phyloP scores from a whole-genome alignment of 1,140 invertebrate species.

The Euura saliciscinereae region DNA sequence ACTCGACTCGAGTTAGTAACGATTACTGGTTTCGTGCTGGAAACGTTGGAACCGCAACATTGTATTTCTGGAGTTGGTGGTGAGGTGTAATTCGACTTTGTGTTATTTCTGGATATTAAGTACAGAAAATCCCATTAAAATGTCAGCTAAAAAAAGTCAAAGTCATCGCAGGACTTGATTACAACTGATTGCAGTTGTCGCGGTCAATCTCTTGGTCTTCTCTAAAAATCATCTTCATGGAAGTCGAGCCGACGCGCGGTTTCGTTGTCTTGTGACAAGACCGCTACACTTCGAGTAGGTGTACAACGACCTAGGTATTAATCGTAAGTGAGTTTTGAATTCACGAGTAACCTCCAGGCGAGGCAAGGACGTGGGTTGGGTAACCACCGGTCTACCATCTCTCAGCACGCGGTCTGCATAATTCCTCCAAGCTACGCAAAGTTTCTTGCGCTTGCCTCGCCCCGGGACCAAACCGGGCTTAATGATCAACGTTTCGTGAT shows the following conservation, averaged over 20 bases:
- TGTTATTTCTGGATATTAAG: background rate
- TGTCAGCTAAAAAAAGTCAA: background rate
- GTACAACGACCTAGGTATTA: background rate
- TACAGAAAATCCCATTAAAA: too few relatives aligned
- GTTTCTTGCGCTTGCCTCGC: conserved; percentile 18
- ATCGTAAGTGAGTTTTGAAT: conserved; percentile 27
- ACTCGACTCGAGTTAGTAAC: background rate
- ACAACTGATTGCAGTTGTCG: background rate
- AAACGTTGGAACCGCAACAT: background rate
- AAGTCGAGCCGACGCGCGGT: background rate
- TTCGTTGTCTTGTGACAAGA: background rate
- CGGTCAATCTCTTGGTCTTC: background rate
- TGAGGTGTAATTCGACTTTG: background rate
- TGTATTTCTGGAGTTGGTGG: background rate
- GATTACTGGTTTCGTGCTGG: background rate
- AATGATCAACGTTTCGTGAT: conserved; percentile 47
- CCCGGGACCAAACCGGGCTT: conserved; percentile 19
- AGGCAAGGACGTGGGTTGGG: conserved; percentile 32
- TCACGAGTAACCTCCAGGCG: conserved; percentile 22
- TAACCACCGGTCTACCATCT: conserved; percentile 35
- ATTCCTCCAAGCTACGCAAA: conserved; percentile 31
- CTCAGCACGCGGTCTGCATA: conserved; percentile 38
- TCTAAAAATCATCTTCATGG: background rate
- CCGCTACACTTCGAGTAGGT: background rate
- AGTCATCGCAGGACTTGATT: background rate